Percentiles rank a stretch among this genome's conserved stretches.
phyloP scores from a whole-genome alignment of 1,140 invertebrate genomes.

The Neodiprion fabricii region DNA sequence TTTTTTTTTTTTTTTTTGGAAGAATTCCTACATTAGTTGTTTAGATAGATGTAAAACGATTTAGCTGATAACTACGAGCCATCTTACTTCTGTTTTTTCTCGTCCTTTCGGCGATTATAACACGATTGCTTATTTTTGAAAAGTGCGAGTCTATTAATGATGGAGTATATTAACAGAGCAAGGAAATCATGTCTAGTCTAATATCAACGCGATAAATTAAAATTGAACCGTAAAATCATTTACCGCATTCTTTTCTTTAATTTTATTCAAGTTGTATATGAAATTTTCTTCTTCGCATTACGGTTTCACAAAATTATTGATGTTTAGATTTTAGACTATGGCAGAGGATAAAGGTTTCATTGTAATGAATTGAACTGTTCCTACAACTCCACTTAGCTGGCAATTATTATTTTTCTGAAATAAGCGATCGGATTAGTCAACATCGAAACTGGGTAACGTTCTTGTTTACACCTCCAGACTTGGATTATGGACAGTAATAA shows the following conservation, averaged over 20 bases:
- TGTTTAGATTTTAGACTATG: too few species aligned
- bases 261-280: too few species aligned
- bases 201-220: neutral
- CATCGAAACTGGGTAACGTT: neutral
- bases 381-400: too few species aligned
- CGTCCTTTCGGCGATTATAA: neutral
- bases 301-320: too few species aligned
- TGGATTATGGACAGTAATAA: neutral
- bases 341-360: too few species aligned
- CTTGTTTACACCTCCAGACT: neutral
- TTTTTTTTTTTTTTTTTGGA: neutral
- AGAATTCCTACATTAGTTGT: conserved; percentile 8
- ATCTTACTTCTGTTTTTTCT: neutral
- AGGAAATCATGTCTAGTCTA: too few species aligned
- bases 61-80: neutral
- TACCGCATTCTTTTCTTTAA: too few species aligned
- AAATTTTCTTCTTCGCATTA: too few species aligned
- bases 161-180: too few species aligned
- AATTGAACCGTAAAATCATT: neutral
- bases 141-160: too few species aligned
- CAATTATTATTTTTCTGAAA: neutral
- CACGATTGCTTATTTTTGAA: conserved; percentile 1
- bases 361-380: too few species aligned
- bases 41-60: conserved; percentile 10
- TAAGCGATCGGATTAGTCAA: neutral